These are phyloP conservation scores for Cyrtorhinus lividipennis DNA, from an alignment of 1,140 invertebrate genomes.

Conservation along the genomic window DNA sequence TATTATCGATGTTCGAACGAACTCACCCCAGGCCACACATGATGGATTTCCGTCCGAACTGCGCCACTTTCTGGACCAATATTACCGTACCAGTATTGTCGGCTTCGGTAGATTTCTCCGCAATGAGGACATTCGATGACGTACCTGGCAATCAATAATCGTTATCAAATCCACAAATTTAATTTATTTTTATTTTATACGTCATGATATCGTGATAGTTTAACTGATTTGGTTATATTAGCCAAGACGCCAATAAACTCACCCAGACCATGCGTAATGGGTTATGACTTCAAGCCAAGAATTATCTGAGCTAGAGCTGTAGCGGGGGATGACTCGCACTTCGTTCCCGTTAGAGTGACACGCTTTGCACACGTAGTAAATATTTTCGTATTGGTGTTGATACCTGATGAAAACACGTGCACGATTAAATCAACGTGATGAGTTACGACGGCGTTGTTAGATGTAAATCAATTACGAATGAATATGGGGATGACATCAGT, in stretches of 20 bases:
- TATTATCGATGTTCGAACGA: no score
- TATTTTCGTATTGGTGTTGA: constrained; percentile 66
- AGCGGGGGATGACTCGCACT: constrained; percentile 45
- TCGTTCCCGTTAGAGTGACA: constrained; percentile 45
- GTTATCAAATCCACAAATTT: no score
- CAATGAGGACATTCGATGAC: constrained; percentile 66
- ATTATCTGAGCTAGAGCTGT: constrained; percentile 41
- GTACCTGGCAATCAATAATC: constrained; percentile 34
- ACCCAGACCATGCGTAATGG: constrained; percentile 68
- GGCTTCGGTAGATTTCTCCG: constrained; percentile 65
- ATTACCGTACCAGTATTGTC: constrained; percentile 77
- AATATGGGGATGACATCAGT: no score
- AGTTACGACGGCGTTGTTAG: no score
- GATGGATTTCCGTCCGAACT: constrained; percentile 52
- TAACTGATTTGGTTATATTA: not conserved
- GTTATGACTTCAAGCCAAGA: constrained; percentile 47
- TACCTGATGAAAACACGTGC: constrained; percentile 34
- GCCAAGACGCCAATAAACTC: constrained; percentile 24
- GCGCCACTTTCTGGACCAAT: constrained; percentile 52
- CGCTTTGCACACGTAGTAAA: constrained; percentile 54
- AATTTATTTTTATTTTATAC: constrained; percentile 7
- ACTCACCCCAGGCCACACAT: constrained; percentile 65
- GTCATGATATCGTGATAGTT: not conserved
- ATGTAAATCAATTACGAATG: no score
- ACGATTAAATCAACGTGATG: no score